Evolutionary conservation across 2,797 vertebrate genomes (phyloP).

Genomic region (Poecilia velifera): DNA sequence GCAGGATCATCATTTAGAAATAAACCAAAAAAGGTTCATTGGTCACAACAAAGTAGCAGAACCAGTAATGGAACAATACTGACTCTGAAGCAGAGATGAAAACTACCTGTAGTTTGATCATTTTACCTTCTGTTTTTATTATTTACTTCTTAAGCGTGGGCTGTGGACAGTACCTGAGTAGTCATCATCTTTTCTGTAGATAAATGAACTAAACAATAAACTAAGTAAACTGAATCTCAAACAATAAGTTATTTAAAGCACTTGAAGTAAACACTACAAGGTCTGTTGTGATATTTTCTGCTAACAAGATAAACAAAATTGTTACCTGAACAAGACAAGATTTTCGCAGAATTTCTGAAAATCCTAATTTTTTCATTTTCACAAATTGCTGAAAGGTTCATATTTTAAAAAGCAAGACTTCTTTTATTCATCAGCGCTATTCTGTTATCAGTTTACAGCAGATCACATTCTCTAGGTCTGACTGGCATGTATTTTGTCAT

Average conservation of each 20-base stretch:
- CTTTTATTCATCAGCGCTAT: neutral
- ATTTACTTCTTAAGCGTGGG: neutral
- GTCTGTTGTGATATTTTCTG: neutral
- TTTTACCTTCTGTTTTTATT: neutral
- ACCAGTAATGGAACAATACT: neutral
- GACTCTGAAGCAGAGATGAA: neutral
- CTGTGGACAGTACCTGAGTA: neutral
- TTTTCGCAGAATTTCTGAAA: neutral
- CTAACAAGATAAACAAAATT: neutral
- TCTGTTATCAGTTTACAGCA: neutral
- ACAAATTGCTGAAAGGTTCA: neutral
- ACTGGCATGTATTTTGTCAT: neutral
- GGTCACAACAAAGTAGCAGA: neutral
- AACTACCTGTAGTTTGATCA: neutral
- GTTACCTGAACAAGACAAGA: neutral
- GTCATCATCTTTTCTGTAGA: neutral
- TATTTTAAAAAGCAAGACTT: neutral
- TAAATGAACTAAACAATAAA: neutral
- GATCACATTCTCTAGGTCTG: neutral
- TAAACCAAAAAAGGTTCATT: neutral
- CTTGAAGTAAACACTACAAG: neutral
- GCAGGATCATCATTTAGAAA: neutral
- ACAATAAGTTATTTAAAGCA: neutral
- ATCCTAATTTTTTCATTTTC: neutral
- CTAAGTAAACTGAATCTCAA: neutral